These are phyloP conservation scores for Hemibagrus wyckioides DNA, from an alignment of 2,113 vertebrate genomes.

Conservation along the genomic window DNA sequence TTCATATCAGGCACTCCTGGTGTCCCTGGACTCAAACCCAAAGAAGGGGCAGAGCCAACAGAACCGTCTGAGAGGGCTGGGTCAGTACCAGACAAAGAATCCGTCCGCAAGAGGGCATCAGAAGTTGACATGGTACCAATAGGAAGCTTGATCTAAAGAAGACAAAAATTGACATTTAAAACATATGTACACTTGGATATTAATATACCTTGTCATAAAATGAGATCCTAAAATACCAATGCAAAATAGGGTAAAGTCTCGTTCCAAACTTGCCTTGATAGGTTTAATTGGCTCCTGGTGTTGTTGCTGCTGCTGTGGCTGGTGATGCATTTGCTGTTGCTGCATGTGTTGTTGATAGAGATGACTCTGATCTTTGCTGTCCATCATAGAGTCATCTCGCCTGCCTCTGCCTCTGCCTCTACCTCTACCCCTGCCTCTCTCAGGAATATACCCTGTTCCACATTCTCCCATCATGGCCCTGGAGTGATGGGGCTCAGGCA, in stretches of 20 bases:
- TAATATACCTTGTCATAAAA: not conserved
- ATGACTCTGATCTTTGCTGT: conserved; percentile 71
- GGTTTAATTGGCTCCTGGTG: conserved; percentile 77
- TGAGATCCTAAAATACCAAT: not conserved
- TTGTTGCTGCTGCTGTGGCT: conserved; percentile 66
- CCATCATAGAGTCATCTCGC: conserved; percentile 73
- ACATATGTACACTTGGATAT: not conserved
- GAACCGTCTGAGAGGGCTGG: conserved; percentile 78
- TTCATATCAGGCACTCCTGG: conserved; percentile 76
- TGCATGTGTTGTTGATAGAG: conserved; percentile 71
- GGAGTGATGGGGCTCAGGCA: conserved; percentile 79
- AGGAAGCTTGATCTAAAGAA: conserved; percentile 73
- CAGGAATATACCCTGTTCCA: conserved; percentile 61
- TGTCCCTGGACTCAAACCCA: conserved; percentile 76
- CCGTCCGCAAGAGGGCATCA: conserved; percentile 74
- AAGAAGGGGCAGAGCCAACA: conserved; percentile 75
- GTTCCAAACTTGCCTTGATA: conserved; percentile 69
- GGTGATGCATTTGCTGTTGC: conserved; percentile 65
- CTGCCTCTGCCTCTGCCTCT: conserved; percentile 70
- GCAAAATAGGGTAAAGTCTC: not conserved
- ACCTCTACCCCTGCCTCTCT: conserved; percentile 70
- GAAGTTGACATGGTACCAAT: conserved; percentile 73
- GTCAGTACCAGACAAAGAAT: conserved; percentile 77
- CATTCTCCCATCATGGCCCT: conserved; percentile 73
- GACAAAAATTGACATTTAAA: not conserved